Conservation (phyloP, 2,797 vertebrate species). For the Caiman crocodilus region DNA sequence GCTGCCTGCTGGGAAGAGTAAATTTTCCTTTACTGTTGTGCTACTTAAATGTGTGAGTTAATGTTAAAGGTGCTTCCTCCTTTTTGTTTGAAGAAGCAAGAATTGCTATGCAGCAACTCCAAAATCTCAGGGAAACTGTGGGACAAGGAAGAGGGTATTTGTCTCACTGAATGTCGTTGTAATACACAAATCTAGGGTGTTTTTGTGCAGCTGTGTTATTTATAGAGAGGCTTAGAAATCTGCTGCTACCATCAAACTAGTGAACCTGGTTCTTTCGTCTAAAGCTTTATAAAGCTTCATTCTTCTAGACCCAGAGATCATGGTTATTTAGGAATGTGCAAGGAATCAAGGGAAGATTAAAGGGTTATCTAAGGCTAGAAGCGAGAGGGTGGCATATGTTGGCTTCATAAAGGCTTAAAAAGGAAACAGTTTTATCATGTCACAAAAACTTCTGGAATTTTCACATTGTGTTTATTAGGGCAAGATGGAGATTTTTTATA, state of each 20-base stretch:
- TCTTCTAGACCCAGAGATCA: background rate
- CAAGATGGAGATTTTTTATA: background rate
- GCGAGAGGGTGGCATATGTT: background rate
- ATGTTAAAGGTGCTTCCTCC: background rate
- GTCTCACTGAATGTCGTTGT: background rate
- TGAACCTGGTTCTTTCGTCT: background rate
- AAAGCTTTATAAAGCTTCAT: background rate
- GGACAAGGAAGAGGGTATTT: background rate
- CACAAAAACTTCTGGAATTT: no score
- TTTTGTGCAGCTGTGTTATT: background rate
- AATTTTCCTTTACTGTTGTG: background rate
- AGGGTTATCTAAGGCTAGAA: background rate
- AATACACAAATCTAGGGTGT: background rate
- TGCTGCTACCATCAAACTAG: background rate
- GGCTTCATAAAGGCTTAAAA: background rate
- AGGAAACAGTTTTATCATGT: background rate
- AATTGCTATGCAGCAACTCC: background rate
- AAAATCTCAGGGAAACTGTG: background rate
- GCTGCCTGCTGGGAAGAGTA: background rate
- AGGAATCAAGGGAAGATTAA: background rate
- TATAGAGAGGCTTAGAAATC: background rate
- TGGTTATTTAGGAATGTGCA: background rate
- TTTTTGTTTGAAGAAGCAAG: background rate
- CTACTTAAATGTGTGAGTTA: background rate
- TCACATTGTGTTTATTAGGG: background rate